phyloP scores from a whole-genome alignment of 2,888 invertebrate species.

The Fragum fragum region DNA sequence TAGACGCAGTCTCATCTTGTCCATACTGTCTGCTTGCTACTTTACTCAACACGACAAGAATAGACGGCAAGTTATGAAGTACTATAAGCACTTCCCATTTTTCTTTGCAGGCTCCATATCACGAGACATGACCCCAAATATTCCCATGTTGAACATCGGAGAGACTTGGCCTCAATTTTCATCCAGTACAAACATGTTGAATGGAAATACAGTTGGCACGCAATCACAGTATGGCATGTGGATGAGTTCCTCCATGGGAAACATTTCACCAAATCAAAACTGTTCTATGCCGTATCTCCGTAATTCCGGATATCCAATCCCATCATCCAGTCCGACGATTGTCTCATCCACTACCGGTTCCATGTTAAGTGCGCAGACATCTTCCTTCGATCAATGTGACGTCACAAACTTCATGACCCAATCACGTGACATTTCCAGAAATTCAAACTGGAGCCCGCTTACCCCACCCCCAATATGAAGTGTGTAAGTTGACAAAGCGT shows the following conservation, averaged over 20 bases:
- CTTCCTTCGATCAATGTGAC: constrained; percentile 77
- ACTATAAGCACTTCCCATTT: too few relatives aligned
- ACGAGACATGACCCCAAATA: constrained; percentile 78
- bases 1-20: too few relatives aligned
- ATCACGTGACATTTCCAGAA: constrained; percentile 71
- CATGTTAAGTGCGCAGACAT: constrained; percentile 65
- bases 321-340: constrained; percentile 70
- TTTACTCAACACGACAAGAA: too few relatives aligned
- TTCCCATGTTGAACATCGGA: constrained; percentile 79
- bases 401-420: constrained; percentile 70
- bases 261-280: constrained; percentile 82
- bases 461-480: constrained; percentile 82
- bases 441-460: constrained; percentile 79
- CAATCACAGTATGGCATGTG: constrained; percentile 81
- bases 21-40: too few relatives aligned
- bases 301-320: constrained; percentile 77
- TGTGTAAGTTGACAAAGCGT: constrained; percentile 19
- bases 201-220: constrained; percentile 69
- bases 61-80: too few relatives aligned
- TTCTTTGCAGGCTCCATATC: constrained; percentile 74
- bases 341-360: constrained; percentile 67
- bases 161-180: constrained; percentile 83
- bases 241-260: constrained; percentile 79
- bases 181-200: constrained; percentile 71
- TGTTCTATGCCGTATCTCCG: constrained; percentile 83